Evolutionary conservation across 2,888 invertebrate species (phyloP), one percentile per base, ranked within the genome.

Genomic region (Willowsia nigromaculata): DNA sequence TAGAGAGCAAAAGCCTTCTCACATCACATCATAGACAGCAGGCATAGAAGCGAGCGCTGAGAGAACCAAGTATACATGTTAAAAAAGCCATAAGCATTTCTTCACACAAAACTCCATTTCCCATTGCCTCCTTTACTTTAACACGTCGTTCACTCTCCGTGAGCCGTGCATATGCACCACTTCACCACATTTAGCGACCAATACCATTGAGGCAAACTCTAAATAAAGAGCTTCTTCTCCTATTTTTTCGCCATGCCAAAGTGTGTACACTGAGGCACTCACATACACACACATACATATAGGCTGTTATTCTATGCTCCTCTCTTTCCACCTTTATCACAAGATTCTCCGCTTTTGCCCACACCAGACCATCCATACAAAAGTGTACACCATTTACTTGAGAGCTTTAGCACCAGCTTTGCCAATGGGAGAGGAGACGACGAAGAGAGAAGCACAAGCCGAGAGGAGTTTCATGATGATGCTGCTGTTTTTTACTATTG

Each of bases 341-440:
- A 25, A 62, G 62, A 3, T 40, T 18, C 18, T 33, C n/a, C 68
- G 40, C 40, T 56, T 62, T 65, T 7, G n/a, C n/a, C n/a, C 37
- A 65, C 18, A 62, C 62, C 6, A 27, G 27, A 15, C 13, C 62
- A 30, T 13, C 13, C n/a, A 9, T 6, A 27, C 30, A 53, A 1
- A 18, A 53, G 53, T 18, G 18, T 33, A 1, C 11, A 5, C 65
- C 15, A 30, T 5, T 9, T 3, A 59, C 18, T 59, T 59, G 6
- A 13, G 6, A 13, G n/a, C 33, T 65, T 65, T 30, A 30, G 15
- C 37, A 37, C 15, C 9, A 40, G 71, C 71, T 47, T 53, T 76
- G 76, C 71, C 76, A 76, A 47, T 76, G 43, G 50, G 76, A 76
- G 53, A 76, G 62, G 56, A 83, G 68, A 71, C 68, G 83, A 83